Base-by-base conservation (phyloP, 2,888 invertebrate species). In the Cryptophagus acutangulus region DNA sequence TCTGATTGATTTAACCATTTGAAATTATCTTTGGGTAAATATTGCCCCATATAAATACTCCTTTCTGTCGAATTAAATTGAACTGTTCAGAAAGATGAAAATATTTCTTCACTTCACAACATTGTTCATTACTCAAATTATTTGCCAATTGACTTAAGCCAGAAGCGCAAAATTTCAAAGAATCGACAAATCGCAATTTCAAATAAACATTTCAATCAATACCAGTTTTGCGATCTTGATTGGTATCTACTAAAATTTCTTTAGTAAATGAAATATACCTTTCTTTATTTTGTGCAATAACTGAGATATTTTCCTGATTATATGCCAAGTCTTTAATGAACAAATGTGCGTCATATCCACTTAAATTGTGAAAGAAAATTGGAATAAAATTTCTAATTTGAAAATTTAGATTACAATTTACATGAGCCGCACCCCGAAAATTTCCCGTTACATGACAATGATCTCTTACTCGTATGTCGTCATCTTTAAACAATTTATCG, bases 281-380 rank as follows among this genome's bases (percentile, higher is more conserved):
- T 38, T 65, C 60, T 30, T 59, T 57, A 33, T 52, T 59, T 17
- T 47, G 31, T 0, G 63, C 46, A 17, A 65, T 49, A 2, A 62
- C 30, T 2, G 15, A 36, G 1, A 58, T 39, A 6, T 29, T 35
- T 36, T 31, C 31, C 1, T 28, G 16, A 15, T 33, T 29, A 26
- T 34, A 29, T 9, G 42, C 47, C n/a, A 57, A 28, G 10, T 52
- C 49, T 45, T 48, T 46, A 2, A 59, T 52, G 10, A 60, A 38
- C 12, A 61, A 50, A 41, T 61, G 58, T 2, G 44, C 29, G 43
- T 58, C 57, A 43, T 55, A 58, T 15, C 44, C 46, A 4, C 26
- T 40, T n/a, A 60, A 43, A 43, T 57, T 58, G 38, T 61, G 61
- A 33, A 61, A 57, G 9, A 57, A 44, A 5, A 61, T 38, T 1